Evolutionary conservation across 2,888 invertebrate species (phyloP), one percentile per base, ranked within the genome.

Genomic region (Oscheius sp.): DNA sequence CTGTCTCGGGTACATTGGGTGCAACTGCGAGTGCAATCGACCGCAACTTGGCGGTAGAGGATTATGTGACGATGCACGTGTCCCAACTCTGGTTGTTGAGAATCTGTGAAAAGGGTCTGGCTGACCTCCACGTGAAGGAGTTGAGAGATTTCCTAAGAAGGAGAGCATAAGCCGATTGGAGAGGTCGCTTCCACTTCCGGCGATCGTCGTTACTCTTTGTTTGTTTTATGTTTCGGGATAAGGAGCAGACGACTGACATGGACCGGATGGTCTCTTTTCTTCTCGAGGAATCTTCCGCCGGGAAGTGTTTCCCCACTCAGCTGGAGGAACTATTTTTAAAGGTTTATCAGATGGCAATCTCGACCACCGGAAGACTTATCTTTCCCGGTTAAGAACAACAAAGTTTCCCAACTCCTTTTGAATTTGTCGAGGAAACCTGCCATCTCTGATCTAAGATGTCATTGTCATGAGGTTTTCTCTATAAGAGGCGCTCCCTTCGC

Each of bases 211-310:
- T 25, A 48, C 12, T 53, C 17, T 34, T 25, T 55, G 25, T 55
- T 55, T 55, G 55, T 55, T 55, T 25, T 34, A 55, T 55, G 34
- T 55, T 55, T 55, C 17, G 55, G 37, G 37, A 52, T 52, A 52
- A 52, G 52, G 52, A 52, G 52, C 23, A n/a, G 52, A n/a, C 52
- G 52, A 27, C 52, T 8, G 55, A 37, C 31, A 33, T 31, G 33
- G 53, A 55, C 55, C 55, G 33, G 55, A 25, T 25, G 20, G 12
- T n/a, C 12, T 48, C 25, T 20, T 25, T 48, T 25, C 12, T 23
- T 45, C 12, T 5, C 8, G 12, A 12, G 42, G 42, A 15, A 42
- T n/a, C n/a, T n/a, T 20, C 42, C 42, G 12, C 29, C 25, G 6
- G n/a, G 25, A 27, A 29, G 29, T n/a, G 52, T 15, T 12, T n/a